These are phyloP conservation scores for Chaetorhynchus papuensis DNA, from an alignment of 2,113 vertebrate genomes.

Conservation along the genomic window DNA sequence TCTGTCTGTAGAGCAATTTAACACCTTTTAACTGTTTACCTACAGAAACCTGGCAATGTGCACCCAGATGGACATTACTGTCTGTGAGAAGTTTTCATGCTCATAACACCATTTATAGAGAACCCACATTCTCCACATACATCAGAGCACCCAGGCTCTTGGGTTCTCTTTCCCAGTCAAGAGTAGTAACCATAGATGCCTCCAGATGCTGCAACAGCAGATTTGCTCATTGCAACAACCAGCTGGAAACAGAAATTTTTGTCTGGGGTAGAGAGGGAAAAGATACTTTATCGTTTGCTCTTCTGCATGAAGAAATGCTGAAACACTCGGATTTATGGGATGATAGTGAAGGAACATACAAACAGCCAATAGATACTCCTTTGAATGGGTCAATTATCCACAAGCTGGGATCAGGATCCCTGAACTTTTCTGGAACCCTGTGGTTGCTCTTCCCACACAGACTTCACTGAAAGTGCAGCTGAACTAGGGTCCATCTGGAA, in stretches of 20 bases:
- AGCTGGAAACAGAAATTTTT: neutral
- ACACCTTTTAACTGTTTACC: neutral
- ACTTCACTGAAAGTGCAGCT: neutral
- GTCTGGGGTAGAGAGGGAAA: neutral
- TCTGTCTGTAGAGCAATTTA: neutral
- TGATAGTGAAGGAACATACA: neutral
- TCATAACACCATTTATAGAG: neutral
- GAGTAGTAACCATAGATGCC: accelerated
- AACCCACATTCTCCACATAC: neutral
- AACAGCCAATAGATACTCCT: neutral
- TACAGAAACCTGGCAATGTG: neutral
- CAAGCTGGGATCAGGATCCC: neutral
- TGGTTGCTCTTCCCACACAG: accelerated
- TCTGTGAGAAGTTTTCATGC: neutral
- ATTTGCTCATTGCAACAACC: neutral
- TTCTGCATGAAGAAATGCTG: neutral
- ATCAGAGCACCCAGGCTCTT: neutral
- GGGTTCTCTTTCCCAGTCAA: neutral
- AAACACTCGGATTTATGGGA: neutral
- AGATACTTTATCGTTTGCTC: neutral
- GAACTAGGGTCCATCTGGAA: neutral
- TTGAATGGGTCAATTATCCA: neutral
- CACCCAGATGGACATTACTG: neutral
- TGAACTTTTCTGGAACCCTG: neutral
- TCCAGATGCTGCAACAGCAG: neutral